phyloP scores from a whole-genome alignment of 2,888 invertebrate species.

The Cacoxenus indagator region DNA sequence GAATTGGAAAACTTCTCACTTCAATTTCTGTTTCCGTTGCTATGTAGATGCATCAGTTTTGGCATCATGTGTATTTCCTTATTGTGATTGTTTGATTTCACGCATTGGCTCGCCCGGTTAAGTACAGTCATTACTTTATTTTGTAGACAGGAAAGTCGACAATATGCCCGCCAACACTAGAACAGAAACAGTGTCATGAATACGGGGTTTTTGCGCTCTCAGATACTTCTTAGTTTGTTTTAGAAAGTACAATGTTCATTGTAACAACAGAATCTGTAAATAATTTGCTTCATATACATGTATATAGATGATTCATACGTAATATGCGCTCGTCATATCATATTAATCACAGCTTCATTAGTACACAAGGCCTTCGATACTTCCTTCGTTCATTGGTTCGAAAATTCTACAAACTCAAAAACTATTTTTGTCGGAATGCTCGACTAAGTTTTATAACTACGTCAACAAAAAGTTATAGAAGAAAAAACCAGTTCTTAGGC shows the following conservation, averaged over 20 bases:
- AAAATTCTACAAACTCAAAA: background rate
- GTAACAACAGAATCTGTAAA: background rate
- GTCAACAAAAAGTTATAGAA: background rate
- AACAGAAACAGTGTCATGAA: conserved; percentile 3
- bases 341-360: conserved; percentile 15
- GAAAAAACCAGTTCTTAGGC: background rate
- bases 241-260: background rate
- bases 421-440: background rate
- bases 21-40: too few relatives aligned
- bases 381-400: background rate
- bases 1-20: too few relatives aligned
- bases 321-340: background rate
- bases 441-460: too few relatives aligned
- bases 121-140: conserved; percentile 15
- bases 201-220: background rate
- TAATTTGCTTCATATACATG: background rate
- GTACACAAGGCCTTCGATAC: background rate
- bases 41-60: background rate
- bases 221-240: background rate
- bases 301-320: background rate
- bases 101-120: background rate
- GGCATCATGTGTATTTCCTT: conserved; percentile 9
- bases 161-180: background rate
- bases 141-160: background rate
- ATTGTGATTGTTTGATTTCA: conserved; percentile 2